phyloP scores from a whole-genome alignment of 2,888 invertebrate species.

The Balanococcus diminutus region DNA sequence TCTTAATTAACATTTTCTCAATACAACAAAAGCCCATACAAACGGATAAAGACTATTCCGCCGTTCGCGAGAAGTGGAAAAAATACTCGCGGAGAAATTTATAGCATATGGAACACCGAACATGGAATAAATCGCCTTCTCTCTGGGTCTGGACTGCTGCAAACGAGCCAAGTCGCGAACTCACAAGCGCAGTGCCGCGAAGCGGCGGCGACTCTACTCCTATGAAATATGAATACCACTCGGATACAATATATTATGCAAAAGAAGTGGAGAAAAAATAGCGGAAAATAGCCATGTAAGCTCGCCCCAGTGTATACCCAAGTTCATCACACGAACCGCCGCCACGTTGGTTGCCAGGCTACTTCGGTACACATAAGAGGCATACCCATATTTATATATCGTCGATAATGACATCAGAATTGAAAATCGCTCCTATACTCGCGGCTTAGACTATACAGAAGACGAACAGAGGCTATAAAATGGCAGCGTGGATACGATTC shows the following conservation, averaged over 20 bases:
- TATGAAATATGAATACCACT: not conserved
- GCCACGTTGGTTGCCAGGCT: not conserved
- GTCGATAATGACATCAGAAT: conserved; percentile 11
- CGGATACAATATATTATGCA: not conserved
- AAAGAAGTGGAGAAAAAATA: not conserved
- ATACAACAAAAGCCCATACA: conserved; percentile 13
- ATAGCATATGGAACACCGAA: not conserved
- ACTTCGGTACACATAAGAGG: not conserved
- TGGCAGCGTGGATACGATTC: too few species aligned
- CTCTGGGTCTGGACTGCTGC: not conserved
- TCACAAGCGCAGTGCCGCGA: not conserved
- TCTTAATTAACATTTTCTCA: conserved; percentile 9
- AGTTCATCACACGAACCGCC: not conserved
- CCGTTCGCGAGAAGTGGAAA: too few species aligned
- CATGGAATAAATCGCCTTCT: not conserved
- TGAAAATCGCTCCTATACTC: not conserved
- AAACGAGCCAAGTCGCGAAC: not conserved
- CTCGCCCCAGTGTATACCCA: not conserved
- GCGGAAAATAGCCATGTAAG: not conserved
- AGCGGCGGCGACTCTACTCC: not conserved
- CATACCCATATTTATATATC: not conserved
- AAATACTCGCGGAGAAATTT: not conserved
- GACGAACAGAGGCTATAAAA: too few species aligned
- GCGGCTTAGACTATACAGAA: too few species aligned
- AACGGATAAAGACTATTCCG: not conserved